Percentiles rank a stretch among this genome's conserved stretches.
Conservation (phyloP, 2,113 vertebrate genomes). For the Sylvietta virens region DNA sequence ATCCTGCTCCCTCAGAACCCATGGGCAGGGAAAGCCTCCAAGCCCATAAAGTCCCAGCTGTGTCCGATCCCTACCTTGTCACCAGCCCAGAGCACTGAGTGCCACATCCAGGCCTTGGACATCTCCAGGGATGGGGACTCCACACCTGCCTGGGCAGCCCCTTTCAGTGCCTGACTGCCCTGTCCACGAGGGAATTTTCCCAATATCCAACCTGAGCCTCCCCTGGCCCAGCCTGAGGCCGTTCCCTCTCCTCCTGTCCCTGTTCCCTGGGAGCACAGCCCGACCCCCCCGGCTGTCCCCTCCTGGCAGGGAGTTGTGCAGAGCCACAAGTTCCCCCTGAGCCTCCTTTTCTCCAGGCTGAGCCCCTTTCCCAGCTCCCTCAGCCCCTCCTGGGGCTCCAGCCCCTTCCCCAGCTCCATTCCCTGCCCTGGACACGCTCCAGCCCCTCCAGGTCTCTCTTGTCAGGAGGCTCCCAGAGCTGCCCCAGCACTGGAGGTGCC, state of each 20-base stretch:
- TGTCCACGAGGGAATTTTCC: accelerated
- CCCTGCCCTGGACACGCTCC: neutral
- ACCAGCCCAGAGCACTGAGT: neutral
- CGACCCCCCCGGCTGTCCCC: neutral
- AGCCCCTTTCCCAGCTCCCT: neutral
- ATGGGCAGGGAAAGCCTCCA: neutral
- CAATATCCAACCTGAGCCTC: accelerated
- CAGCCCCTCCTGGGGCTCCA: neutral
- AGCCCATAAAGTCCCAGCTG: neutral
- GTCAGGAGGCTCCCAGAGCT: neutral
- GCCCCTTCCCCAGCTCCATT: neutral
- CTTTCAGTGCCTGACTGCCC: accelerated
- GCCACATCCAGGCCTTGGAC: accelerated
- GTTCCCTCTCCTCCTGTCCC: neutral
- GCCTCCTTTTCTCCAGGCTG: neutral
- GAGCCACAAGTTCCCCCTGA: neutral
- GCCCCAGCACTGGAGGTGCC: neutral
- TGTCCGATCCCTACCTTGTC: accelerated
- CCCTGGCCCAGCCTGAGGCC: neutral
- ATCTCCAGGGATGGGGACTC: neutral
- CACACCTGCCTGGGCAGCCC: neutral
- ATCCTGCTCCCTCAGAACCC: accelerated
- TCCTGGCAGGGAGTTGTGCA: neutral
- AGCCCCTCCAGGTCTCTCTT: neutral
- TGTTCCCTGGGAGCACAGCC: neutral